Percentiles rank a stretch among this genome's conserved stretches.
These are phyloP conservation scores for Rhabdomys dilectus DNA, from an alignment of 2,113 vertebrate species.

Conservation along the genomic window DNA sequence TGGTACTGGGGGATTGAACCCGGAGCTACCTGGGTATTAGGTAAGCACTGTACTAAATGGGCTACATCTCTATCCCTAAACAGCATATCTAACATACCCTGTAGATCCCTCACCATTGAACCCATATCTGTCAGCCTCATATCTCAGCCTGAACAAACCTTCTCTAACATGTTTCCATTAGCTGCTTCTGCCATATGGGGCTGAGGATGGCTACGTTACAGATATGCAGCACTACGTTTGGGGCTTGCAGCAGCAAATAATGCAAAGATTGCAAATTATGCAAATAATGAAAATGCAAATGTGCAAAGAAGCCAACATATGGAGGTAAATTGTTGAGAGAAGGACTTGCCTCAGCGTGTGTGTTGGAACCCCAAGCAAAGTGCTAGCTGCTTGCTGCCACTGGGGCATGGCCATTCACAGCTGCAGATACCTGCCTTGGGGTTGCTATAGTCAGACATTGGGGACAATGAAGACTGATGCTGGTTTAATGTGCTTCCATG, in stretches of 20 bases:
- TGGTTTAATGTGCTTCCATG: not conserved
- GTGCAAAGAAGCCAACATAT: not conserved
- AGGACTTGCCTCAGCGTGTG: not conserved
- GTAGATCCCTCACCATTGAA: not conserved
- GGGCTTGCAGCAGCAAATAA: too few species aligned
- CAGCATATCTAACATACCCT: not conserved
- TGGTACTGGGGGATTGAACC: not conserved
- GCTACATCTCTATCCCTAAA: not conserved
- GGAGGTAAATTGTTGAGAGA: fast-evolving
- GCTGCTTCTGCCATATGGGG: not conserved
- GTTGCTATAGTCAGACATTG: fast-evolving
- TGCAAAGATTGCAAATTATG: too few species aligned
- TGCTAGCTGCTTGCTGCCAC: not conserved
- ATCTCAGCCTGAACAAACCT: not conserved
- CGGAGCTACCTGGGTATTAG: not conserved
- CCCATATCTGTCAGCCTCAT: not conserved
- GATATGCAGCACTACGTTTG: not conserved
- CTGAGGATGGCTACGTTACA: not conserved
- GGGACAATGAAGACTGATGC: fast-evolving
- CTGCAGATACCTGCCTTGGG: not conserved
- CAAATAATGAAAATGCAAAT: not conserved
- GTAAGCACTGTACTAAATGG: not conserved
- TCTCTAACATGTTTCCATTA: not conserved
- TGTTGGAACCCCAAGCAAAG: not conserved
- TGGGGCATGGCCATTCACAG: fast-evolving